Conservation (phyloP, 2,888 invertebrate species). For the Drosophila colorata region DNA sequence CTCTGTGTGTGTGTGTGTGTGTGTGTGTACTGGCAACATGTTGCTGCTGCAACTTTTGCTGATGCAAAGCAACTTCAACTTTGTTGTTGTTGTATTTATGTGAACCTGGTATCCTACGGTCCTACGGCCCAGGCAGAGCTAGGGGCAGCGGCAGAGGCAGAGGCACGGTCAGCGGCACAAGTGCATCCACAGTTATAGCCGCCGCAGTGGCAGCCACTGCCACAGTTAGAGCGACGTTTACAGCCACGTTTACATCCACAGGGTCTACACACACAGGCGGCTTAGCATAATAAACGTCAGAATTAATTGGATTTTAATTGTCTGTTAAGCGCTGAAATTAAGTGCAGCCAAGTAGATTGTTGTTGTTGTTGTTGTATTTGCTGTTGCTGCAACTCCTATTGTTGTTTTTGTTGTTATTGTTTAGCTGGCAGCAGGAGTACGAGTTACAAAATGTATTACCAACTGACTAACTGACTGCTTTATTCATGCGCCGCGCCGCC, state of each 20-base stretch:
- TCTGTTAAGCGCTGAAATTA: conserved; percentile 84
- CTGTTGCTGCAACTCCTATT: conserved; percentile 10
- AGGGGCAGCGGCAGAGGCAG: too few relatives aligned
- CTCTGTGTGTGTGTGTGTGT: conserved; percentile 12
- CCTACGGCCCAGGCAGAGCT: conserved; percentile 5
- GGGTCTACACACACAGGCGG: conserved; percentile 70
- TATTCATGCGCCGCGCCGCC: conserved; percentile 70
- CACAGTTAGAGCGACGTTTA: conserved; percentile 44
- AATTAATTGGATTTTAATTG: conserved; percentile 86
- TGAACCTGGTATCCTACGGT: conserved; percentile 46
- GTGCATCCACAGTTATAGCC: conserved; percentile 16
- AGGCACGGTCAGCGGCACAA: conserved; percentile 17
- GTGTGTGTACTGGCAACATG: conserved; percentile 47
- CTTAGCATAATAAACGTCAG: conserved; percentile 85
- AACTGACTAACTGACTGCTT: conserved; percentile 78
- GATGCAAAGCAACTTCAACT: too few relatives aligned
- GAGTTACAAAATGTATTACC: conserved; percentile 68
- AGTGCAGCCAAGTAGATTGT: conserved; percentile 79
- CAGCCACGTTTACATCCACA: conserved; percentile 52
- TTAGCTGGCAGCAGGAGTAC: conserved; percentile 46
- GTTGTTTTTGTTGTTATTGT: conserved; percentile 25
- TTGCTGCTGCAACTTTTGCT: conserved; percentile 44
- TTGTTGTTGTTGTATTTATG: conserved; percentile 40
- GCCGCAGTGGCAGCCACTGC: conserved; percentile 32
- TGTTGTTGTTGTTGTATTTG: conserved; percentile 31